Conservation (phyloP, 2,888 invertebrate genomes). For the Napeogenes sylphis region DNA sequence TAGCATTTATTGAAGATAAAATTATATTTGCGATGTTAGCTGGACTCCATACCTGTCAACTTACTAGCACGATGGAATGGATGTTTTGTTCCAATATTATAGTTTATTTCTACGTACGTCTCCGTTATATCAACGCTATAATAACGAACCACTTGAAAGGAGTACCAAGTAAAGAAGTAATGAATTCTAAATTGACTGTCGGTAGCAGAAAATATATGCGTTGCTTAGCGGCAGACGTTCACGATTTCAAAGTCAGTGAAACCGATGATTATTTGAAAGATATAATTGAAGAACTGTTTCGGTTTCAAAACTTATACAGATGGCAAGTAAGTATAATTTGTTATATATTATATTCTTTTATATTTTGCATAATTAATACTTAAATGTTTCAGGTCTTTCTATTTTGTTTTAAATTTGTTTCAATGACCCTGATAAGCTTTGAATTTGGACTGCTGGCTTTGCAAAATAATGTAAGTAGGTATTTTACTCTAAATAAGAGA, state of each 20-base stretch:
- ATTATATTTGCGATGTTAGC: constrained; percentile 13
- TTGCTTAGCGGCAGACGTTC: constrained; percentile 39
- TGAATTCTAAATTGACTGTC: constrained; percentile 20
- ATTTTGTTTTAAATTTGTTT: constrained; percentile 40
- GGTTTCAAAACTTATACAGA: constrained; percentile 36
- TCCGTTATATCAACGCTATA: constrained; percentile 49
- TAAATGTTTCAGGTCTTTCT: constrained; percentile 24
- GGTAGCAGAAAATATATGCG: constrained; percentile 36
- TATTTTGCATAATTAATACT: background rate
- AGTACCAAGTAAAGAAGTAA: constrained; percentile 6
- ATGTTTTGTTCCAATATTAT: constrained; percentile 43
- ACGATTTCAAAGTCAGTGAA: constrained; percentile 39
- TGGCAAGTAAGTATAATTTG: constrained; percentile 32
- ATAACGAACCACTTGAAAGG: constrained; percentile 45
- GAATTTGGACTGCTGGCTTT: constrained; percentile 42
- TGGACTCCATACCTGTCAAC: constrained; percentile 33
- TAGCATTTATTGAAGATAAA: constrained; percentile 19
- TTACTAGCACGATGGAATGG: constrained; percentile 45
- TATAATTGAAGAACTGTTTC: constrained; percentile 34
- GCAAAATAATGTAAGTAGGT: constrained; percentile 45
- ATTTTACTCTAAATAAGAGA: background rate
- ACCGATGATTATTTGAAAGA: constrained; percentile 37
- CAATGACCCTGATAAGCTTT: constrained; percentile 40
- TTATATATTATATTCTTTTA: background rate
- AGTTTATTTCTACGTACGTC: constrained; percentile 44